These are phyloP conservation scores for Umimayanthus kanabou DNA, from an alignment of 92 coral and sea anemone genomes.

Conservation along the genomic window DNA sequence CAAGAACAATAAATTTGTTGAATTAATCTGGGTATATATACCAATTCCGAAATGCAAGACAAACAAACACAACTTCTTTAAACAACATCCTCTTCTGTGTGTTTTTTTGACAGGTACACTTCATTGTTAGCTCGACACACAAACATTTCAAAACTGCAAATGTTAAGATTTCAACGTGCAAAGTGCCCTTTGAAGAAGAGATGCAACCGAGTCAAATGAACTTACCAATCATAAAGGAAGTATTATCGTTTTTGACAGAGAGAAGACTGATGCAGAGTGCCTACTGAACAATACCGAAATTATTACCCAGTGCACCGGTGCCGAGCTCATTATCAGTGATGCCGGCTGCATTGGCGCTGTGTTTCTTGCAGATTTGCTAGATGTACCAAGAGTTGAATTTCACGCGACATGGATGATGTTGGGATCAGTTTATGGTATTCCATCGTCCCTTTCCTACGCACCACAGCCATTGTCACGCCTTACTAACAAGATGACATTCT, in stretches of 20 bases:
- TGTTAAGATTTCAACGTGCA: neutral
- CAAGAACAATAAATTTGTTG: too few relatives aligned
- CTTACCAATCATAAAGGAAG: neutral
- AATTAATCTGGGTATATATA: too few relatives aligned
- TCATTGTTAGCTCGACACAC: neutral
- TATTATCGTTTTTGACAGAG: neutral
- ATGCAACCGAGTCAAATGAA: neutral
- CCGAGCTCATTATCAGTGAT: neutral
- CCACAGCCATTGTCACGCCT: constrained; percentile 12
- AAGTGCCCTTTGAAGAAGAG: neutral
- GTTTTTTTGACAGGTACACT: neutral
- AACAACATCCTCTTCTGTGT: neutral
- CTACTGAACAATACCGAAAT: neutral
- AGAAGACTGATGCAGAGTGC: neutral
- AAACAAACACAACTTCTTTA: too few relatives aligned
- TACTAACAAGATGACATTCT: constrained; percentile 15
- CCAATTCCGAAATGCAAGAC: too few relatives aligned
- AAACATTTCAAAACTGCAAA: neutral
- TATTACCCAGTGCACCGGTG: neutral
- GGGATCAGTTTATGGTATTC: neutral
- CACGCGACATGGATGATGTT: neutral
- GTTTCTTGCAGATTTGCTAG: neutral
- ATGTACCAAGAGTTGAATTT: neutral
- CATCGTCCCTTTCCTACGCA: neutral
- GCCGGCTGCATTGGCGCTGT: neutral